Evolutionary conservation across 35 echinoderm and acorn worm species (phyloP), one percentile per base, ranked within the genome.

Genomic region (Stichopus chloronotus): DNA sequence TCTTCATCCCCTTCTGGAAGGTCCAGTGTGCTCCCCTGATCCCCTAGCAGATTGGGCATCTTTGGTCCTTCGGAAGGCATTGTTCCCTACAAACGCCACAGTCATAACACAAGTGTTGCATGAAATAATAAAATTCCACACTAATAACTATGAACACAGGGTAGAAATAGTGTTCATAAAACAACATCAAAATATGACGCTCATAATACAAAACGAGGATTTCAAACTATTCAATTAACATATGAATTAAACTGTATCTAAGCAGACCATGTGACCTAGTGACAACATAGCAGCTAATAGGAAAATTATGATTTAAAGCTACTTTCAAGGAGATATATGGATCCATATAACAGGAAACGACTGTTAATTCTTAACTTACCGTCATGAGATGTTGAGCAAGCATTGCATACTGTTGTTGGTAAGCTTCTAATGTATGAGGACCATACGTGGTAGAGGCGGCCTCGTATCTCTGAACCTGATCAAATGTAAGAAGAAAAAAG

Each of bases 371-470:
- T 1, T 58, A 9, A 59, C 55, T 76, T 94, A 94, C 93, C 10
- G 61, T 14, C 53, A 92, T 74, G 16, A 94, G 65, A 53, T 94
- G 20, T 60, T 93, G 79, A 24, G 95, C 92, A 43, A 96, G 86
- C 78, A 93, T 93, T 56, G 57, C 25, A 63, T 90, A 96, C 79
- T 96, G 95, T 72, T 96, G 92, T 59, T 90, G 58, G 59, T 96
- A 96, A 59, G 95, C 95, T 59, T 93, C 78, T n/a, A 96, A 79
- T 4, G 95, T 96, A 58, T 96, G 87, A 23, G 83, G 95, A 25
- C 95, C 95, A 53, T 93, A 96, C 16, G 93, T 60, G 7, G 95
- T 96, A 23, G 95, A 96, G 4, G 95, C 95, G 8, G 92, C 95
- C 78, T 96, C 92, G 57, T 96, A 96, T 16, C 92, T 72, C 78